A percentile compares a stretch with the other conserved stretches of the same genome.
Evolutionary conservation across 1,140 invertebrate genomes (phyloP).

Genomic region (Atta cephalotes): DNA sequence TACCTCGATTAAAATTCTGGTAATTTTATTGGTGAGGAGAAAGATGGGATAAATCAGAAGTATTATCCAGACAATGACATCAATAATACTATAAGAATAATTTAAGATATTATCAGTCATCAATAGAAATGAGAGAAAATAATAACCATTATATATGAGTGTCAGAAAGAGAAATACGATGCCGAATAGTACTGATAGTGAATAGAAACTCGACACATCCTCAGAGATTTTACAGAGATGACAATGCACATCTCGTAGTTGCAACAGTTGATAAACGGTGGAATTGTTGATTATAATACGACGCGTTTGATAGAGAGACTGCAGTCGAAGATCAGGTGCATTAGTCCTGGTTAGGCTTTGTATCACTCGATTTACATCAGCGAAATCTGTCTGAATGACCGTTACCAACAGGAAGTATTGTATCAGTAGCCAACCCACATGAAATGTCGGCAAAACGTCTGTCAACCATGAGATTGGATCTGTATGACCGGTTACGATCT

Average conservation of each 20-base stretch:
- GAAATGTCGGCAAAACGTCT: background rate
- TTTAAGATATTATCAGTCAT: constrained; percentile 2
- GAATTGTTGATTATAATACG: constrained; percentile 39
- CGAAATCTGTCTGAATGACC: constrained; percentile 10
- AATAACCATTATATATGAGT: constrained; percentile 70
- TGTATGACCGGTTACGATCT: too few relatives aligned
- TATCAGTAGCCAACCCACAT: constrained; percentile 34
- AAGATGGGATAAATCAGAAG: constrained; percentile 51
- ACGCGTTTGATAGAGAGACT: constrained; percentile 12
- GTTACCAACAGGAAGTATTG: constrained; percentile 61
- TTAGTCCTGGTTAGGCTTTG: background rate
- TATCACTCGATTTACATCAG: constrained; percentile 36
- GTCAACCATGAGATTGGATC: background rate
- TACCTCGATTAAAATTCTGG: constrained; percentile 67
- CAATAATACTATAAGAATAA: background rate
- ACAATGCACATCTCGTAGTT: constrained; percentile 39
- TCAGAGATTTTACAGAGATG: constrained; percentile 54
- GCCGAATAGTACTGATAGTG: constrained; percentile 53
- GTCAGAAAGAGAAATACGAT: constrained; percentile 60
- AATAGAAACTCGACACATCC: constrained; percentile 67
- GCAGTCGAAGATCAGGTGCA: background rate
- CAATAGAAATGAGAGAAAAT: constrained; percentile 57
- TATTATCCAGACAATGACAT: constrained; percentile 62
- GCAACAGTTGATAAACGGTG: constrained; percentile 16
- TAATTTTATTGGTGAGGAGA: constrained; percentile 64